A percentile compares a stretch with the other conserved stretches of the same genome.
Evolutionary conservation across 2,888 invertebrate genomes (phyloP).

Genomic region (Drosophila melanosoma): DNA sequence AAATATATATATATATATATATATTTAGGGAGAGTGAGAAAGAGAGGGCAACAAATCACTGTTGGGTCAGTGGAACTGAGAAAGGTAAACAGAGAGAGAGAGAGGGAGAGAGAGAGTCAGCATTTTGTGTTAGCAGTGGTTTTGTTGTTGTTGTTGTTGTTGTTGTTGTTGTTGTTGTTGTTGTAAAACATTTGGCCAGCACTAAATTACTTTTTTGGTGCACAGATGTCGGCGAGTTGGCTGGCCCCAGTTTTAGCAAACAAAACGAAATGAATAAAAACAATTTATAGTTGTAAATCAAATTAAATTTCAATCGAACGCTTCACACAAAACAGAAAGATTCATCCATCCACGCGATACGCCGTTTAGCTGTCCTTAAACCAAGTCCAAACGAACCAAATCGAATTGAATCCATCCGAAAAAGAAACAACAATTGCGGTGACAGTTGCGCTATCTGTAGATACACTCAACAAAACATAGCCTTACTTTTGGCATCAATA

Average conservation of each 20-base stretch:
- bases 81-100: not conserved
- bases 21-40: constrained; percentile 5
- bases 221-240: constrained; percentile 56
- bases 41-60: constrained; percentile 42
- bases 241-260: not conserved
- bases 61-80: constrained; percentile 1
- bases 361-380: constrained; percentile 17
- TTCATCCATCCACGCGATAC: constrained; percentile 33
- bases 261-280: constrained; percentile 71
- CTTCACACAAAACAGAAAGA: constrained; percentile 57
- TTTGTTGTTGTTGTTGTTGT: constrained; percentile 15
- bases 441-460: constrained; percentile 5
- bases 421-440: constrained; percentile 22
- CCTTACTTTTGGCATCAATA: too few species aligned
- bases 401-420: not conserved
- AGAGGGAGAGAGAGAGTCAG: not conserved
- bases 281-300: constrained; percentile 77
- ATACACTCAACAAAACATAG: not conserved
- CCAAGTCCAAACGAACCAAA: constrained; percentile 9
- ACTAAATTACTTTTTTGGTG: constrained; percentile 71
- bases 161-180: constrained; percentile 3
- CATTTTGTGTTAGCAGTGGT: constrained; percentile 47
- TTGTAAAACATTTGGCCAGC: constrained; percentile 57
- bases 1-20: constrained; percentile 64
- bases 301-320: constrained; percentile 76